These are phyloP conservation scores for Hozukius guyotensis DNA, from an alignment of 2,797 vertebrate genomes.

Conservation along the genomic window DNA sequence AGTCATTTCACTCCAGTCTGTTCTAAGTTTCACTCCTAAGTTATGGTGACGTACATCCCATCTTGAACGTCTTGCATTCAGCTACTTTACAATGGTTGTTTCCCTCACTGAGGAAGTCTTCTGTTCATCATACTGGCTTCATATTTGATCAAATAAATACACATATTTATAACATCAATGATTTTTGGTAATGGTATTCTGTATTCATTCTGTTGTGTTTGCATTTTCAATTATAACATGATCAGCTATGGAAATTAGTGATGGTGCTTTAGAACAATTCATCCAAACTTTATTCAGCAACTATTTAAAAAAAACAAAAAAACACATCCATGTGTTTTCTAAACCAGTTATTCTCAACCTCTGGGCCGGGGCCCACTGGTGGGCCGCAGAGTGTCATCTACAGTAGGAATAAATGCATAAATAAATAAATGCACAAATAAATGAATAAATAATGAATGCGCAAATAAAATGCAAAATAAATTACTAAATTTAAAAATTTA, in stretches of 20 bases:
- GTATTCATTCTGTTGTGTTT: neutral
- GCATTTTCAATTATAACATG: neutral
- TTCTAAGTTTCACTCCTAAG: constrained; percentile 35
- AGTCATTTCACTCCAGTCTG: constrained; percentile 37
- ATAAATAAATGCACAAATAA: too few species aligned
- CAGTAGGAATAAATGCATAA: too few species aligned
- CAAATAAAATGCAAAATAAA: too few species aligned
- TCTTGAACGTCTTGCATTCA: constrained; percentile 20
- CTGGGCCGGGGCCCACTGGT: too few species aligned
- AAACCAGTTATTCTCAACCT: neutral
- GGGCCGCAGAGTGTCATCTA: too few species aligned
- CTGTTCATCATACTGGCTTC: constrained; percentile 53
- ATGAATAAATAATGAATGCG: too few species aligned
- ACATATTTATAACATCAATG: constrained; percentile 62
- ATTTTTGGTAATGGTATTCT: neutral
- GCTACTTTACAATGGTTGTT: constrained; percentile 32
- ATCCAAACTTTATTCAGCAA: neutral
- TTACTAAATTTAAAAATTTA: too few species aligned
- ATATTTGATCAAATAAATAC: constrained; percentile 70
- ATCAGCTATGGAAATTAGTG: neutral
- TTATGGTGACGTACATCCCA: constrained; percentile 18
- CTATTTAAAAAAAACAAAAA: neutral
- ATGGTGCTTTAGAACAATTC: neutral
- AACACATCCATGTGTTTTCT: neutral
- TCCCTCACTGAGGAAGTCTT: constrained; percentile 41